Base-by-base conservation (phyloP, 1,140 invertebrate species). In the Battus philenor region DNA sequence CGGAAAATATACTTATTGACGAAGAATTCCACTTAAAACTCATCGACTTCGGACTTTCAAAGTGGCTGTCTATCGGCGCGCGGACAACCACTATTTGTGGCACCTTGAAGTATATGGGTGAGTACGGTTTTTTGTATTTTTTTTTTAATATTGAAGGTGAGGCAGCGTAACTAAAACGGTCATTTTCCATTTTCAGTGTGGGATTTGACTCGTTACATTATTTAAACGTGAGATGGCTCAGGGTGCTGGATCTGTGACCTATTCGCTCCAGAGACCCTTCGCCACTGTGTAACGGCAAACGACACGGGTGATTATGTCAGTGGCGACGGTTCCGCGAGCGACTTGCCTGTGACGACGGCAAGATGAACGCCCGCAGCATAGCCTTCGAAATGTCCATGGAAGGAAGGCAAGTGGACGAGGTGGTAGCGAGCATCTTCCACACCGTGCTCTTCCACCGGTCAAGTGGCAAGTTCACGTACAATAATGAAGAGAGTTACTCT, bases 401-500 rank as follows among this genome's bases (percentile, higher is more conserved):
- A 86, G 96, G 94, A 36, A 90, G 95, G 44, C 96, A 98, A 86
- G 94, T 98, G 50, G 95, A 97, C 81, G 97, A 99, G 86, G 95
- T 96, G 18, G 94, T 98, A 10, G 92, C 94, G 8, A 94, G 95
- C 79, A 92, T 99, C 52, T 98, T 99, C 83, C 97, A 98, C 87
- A 97, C 95, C 11, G 91, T 99, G 30, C 88, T 99, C 7, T 97
- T 99, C 74, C 96, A 98, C 77, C 90, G 97, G 57, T 94, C 95
- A 31, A 90, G 96, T 54, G 97, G 97, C 50, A 99, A 98, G 89
- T 98, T 98, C 86, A 91, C 93, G 36, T 98, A 98, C 82, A 95
- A 94, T 82, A 92, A 93, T 70, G 96, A 98, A 84, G 94, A 93
- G 54, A 95, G 93, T 79, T 99, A 98, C 79, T 96, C 95, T 5